Evolutionary conservation across 2,113 vertebrate species (phyloP).

Genomic region (Myodes glareolus): DNA sequence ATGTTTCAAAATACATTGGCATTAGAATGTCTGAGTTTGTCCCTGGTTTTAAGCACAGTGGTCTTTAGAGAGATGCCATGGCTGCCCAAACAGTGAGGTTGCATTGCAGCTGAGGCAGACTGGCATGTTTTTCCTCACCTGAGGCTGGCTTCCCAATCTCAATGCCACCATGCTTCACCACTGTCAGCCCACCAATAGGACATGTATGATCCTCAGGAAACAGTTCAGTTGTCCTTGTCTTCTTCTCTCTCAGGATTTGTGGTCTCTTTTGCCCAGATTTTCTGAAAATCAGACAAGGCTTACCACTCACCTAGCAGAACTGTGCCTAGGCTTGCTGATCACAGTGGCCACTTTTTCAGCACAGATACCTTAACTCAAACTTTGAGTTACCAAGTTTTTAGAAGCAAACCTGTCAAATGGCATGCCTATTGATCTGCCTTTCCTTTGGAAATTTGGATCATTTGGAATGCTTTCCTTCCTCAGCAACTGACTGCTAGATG

Average conservation of each 20-base stretch:
- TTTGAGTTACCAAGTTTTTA: neutral
- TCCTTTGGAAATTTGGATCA: neutral
- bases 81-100: neutral
- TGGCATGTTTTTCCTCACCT: neutral
- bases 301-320: neutral
- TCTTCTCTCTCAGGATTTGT: neutral
- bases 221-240: neutral
- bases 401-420: neutral
- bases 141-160: too few relatives aligned
- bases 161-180: neutral
- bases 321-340: neutral
- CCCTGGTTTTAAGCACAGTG: neutral
- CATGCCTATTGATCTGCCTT: neutral
- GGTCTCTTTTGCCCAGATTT: slow-evolving; percentile 23
- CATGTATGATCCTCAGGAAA: neutral
- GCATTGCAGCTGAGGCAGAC: neutral
- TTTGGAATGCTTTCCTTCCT: neutral
- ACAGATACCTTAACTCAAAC: neutral
- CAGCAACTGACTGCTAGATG: neutral
- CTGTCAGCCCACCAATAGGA: neutral
- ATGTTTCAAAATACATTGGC: neutral
- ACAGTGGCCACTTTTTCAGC: slow-evolving; percentile 18
- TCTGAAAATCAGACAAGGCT: slow-evolving; percentile 9
- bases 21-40: neutral
- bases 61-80: neutral